phyloP scores from a whole-genome alignment of 2,113 vertebrate genomes.

The Pseudorhombus dupliciocellatus region DNA sequence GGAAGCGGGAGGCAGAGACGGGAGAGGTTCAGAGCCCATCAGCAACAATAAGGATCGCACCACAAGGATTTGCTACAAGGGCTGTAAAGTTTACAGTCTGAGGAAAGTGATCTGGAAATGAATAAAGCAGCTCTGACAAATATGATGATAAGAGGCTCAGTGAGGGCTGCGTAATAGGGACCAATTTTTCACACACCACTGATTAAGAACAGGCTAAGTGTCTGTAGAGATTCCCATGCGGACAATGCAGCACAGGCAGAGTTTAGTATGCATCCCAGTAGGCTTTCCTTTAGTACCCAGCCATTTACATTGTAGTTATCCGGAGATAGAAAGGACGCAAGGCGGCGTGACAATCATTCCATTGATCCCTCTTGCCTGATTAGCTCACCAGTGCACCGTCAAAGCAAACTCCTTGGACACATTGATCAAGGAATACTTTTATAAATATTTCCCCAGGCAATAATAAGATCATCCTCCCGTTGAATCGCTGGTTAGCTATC shows the following conservation, averaged over 20 bases:
- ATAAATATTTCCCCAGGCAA: constrained; percentile 75
- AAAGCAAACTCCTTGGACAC: constrained; percentile 75
- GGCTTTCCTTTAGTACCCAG: constrained; percentile 69
- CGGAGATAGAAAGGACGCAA: constrained; percentile 60
- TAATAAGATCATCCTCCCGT: constrained; percentile 67
- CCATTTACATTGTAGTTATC: constrained; percentile 77
- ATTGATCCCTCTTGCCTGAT: constrained; percentile 78
- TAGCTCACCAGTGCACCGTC: constrained; percentile 72
- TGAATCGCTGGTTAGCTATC: constrained; percentile 68
- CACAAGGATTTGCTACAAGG: constrained; percentile 68
- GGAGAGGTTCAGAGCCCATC: constrained; percentile 50
- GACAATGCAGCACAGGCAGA: constrained; percentile 68
- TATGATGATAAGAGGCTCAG: constrained; percentile 74
- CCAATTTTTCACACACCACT: constrained; percentile 64
- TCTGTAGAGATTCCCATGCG: constrained; percentile 74
- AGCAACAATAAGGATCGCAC: constrained; percentile 60
- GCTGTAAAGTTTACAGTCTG: constrained; percentile 66
- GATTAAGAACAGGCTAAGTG: constrained; percentile 76
- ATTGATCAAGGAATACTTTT: constrained; percentile 76
- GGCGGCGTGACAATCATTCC: constrained; percentile 57
- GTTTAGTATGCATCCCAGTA: constrained; percentile 72
- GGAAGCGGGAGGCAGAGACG: constrained; percentile 11
- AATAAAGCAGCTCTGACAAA: constrained; percentile 71
- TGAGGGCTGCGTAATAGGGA: constrained; percentile 69
- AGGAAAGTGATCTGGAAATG: constrained; percentile 68